Conservation (phyloP, 2,113 vertebrate genomes). For the Heloderma charlesbogerti region DNA sequence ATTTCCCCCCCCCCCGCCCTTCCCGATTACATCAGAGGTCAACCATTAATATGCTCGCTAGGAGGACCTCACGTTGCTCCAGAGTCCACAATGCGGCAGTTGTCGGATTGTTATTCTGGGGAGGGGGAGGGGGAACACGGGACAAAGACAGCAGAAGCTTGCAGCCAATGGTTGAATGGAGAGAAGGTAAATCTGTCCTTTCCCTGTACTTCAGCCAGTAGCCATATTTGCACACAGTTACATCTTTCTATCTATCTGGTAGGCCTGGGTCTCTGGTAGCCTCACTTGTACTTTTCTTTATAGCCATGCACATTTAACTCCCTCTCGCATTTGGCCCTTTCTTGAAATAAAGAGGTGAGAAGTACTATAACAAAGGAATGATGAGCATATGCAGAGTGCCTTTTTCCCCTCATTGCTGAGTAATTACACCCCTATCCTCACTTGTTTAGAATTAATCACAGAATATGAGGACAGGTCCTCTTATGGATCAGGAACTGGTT, state of each 20-base stretch:
- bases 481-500: too few relatives aligned
- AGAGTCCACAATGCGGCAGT: slow-evolving; percentile 43
- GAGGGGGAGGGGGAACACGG: slow-evolving; percentile 47
- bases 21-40: slow-evolving; percentile 54
- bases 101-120: slow-evolving; percentile 68
- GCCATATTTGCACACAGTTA: background rate
- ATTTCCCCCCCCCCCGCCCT: slow-evolving; percentile 17
- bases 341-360: background rate
- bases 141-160: slow-evolving; percentile 47
- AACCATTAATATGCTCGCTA: slow-evolving; percentile 58
- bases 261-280: too few relatives aligned
- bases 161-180: slow-evolving; percentile 54
- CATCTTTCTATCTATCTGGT: too few relatives aligned
- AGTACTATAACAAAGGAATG: too few relatives aligned
- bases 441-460: too few relatives aligned
- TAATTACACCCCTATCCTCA: background rate
- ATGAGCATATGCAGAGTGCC: background rate
- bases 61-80: slow-evolving; percentile 54
- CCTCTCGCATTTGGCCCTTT: background rate
- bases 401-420: background rate
- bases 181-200: slow-evolving; percentile 62
- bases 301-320: background rate
- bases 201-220: background rate
- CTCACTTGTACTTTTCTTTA: background rate
- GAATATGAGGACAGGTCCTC: too few relatives aligned